Conservation (phyloP, 35 echinoderm and acorn worm genomes). For the Anneissia japonica region DNA sequence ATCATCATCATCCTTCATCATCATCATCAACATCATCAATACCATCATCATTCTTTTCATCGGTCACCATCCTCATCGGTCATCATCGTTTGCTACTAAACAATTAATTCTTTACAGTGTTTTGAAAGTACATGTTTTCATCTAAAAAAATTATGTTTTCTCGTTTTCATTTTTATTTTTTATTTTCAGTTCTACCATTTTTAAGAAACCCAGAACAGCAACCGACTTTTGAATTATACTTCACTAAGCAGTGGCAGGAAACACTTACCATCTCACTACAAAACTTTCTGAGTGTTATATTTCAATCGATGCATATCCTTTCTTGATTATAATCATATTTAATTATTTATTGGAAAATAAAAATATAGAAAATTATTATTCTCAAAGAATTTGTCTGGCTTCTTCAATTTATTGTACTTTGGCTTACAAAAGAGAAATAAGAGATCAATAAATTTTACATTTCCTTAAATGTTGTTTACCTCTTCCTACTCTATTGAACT, state of each 20-base stretch:
- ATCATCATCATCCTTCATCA: too few species aligned
- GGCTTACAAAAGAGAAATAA: too few species aligned
- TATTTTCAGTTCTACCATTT: conserved; percentile 69
- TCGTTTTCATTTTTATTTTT: neutral
- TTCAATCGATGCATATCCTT: conserved; percentile 99
- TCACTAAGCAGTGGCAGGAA: conserved; percentile 93
- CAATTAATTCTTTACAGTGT: too few species aligned
- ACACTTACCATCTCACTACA: conserved; percentile 87
- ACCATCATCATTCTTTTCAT: too few species aligned
- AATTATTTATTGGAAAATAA: too few species aligned
- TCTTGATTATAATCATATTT: too few species aligned
- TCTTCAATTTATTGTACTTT: too few species aligned
- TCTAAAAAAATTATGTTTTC: neutral
- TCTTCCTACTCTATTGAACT: conserved; percentile 74
- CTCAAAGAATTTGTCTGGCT: neutral
- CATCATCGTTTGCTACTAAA: too few species aligned
- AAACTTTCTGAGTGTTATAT: conserved; percentile 97
- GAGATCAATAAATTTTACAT: too few species aligned
- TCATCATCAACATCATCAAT: too few species aligned
- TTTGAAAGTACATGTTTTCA: neutral
- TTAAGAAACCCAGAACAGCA: conserved; percentile 90
- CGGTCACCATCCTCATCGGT: too few species aligned
- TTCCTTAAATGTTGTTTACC: conserved; percentile 65
- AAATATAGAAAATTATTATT: neutral
- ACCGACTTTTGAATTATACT: conserved; percentile 71